Percentiles rank a stretch among this genome's conserved stretches.
Evolutionary conservation across 2,888 invertebrate genomes (phyloP).

Genomic region (Epirrita christyi): DNA sequence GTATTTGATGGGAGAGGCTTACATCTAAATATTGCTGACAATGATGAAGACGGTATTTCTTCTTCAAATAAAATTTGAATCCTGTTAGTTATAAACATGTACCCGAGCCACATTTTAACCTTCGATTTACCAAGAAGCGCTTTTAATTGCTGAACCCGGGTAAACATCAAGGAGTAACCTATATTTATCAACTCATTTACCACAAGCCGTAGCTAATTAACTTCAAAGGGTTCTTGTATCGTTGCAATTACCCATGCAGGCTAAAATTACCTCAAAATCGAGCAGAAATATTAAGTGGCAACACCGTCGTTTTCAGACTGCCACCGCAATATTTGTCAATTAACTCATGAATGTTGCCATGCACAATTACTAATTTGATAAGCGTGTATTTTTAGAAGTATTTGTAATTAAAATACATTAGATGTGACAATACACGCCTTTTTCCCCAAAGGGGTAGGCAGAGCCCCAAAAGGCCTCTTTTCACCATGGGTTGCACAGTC

Average conservation of each 20-base stretch:
- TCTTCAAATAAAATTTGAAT: too few relatives aligned
- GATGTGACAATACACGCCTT: too few relatives aligned
- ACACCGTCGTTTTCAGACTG: conserved; percentile 23
- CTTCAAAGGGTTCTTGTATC: conserved; percentile 66
- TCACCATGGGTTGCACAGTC: too few relatives aligned
- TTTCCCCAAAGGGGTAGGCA: too few relatives aligned
- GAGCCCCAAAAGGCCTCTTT: too few relatives aligned
- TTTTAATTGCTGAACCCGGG: conserved; percentile 26
- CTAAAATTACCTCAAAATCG: conserved; percentile 36
- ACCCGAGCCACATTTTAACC: conserved; percentile 10
- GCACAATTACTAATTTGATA: too few relatives aligned
- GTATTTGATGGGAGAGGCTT: too few relatives aligned
- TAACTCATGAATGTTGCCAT: too few relatives aligned
- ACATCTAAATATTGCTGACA: too few relatives aligned
- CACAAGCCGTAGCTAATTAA: conserved; percentile 57
- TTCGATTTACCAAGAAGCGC: conserved; percentile 20
- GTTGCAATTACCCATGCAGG: conserved; percentile 52
- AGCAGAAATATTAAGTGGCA: conserved; percentile 33
- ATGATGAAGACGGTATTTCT: too few relatives aligned
- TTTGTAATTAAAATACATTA: too few relatives aligned
- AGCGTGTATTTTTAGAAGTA: too few relatives aligned
- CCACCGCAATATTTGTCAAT: conserved; percentile 7
- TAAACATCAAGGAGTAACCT: conserved; percentile 45
- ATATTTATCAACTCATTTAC: conserved; percentile 44
- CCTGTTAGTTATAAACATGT: neutral